Conservation (phyloP, 2,888 invertebrate species). For the Drosophila subquinaria region DNA sequence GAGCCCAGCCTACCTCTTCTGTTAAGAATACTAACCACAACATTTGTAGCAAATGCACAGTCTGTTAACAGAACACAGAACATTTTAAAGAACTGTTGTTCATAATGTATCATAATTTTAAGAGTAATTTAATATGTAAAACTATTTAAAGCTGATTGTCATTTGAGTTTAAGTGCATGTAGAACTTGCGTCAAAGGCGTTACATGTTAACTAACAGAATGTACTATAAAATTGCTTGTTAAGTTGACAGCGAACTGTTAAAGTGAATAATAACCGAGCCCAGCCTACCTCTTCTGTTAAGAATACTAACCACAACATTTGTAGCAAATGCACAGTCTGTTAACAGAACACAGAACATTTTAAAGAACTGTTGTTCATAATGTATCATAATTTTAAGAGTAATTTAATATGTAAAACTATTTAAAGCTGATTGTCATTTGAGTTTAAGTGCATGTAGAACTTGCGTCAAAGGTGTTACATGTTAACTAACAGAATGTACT, state of each 20-base stretch:
- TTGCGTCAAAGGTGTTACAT: not conserved
- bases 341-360: not conserved
- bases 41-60: not conserved
- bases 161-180: conserved; percentile 13
- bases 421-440: conserved; percentile 33
- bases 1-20: not conserved
- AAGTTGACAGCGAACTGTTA: not conserved
- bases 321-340: not conserved
- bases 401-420: not conserved
- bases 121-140: not conserved
- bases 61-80: not conserved
- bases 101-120: not conserved
- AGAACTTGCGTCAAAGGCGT: not conserved
- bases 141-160: conserved; percentile 18
- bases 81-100: not conserved
- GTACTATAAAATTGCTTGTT: not conserved
- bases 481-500: not conserved
- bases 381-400: not conserved
- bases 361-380: not conserved
- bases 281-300: not conserved
- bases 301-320: not conserved
- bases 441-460: conserved; percentile 30
- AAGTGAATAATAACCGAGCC: not conserved
- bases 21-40: not conserved
- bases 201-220: not conserved